Conservation (phyloP, 2,797 vertebrate species). For the Pterois miles region DNA sequence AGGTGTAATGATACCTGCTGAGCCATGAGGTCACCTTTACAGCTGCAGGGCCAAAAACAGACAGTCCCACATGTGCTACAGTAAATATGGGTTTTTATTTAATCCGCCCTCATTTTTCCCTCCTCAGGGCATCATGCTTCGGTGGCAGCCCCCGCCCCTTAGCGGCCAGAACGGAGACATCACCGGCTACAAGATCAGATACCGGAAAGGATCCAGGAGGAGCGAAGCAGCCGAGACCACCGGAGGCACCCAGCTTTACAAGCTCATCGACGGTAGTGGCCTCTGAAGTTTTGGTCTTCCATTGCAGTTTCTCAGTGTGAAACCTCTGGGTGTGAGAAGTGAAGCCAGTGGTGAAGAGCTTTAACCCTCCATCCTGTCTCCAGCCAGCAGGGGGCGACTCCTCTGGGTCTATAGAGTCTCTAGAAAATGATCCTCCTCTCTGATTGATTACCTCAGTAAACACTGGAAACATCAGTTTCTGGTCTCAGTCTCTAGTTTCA, state of each 20-base stretch:
- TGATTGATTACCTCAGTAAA: no score
- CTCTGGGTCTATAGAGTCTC: no score
- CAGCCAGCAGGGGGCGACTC: no score
- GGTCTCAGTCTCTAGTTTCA: no score
- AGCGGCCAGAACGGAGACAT: slow-evolving; percentile 93
- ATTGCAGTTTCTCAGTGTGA: neutral
- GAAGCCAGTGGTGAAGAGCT: no score
- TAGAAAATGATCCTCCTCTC: no score
- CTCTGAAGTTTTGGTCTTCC: neutral
- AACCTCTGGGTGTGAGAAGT: no score
- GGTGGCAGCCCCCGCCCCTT: slow-evolving; percentile 93
- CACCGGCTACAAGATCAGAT: slow-evolving; percentile 94
- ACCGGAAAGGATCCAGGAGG: slow-evolving; percentile 92
- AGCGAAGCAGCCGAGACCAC: slow-evolving; percentile 92
- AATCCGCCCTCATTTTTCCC: neutral
- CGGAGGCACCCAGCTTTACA: slow-evolving; percentile 88
- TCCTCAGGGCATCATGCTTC: slow-evolving; percentile 91
- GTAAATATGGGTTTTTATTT: slow-evolving; percentile 9
- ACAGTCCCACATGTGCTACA: neutral
- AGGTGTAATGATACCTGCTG: slow-evolving; percentile 24
- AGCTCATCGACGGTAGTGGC: slow-evolving; percentile 90
- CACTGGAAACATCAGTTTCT: no score
- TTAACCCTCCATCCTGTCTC: no score
- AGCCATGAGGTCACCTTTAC: slow-evolving; percentile 41
- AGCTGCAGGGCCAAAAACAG: slow-evolving; percentile 14